phyloP scores from a whole-genome alignment of 92 coral and sea anemone genomes.

The Siderastrea radians region DNA sequence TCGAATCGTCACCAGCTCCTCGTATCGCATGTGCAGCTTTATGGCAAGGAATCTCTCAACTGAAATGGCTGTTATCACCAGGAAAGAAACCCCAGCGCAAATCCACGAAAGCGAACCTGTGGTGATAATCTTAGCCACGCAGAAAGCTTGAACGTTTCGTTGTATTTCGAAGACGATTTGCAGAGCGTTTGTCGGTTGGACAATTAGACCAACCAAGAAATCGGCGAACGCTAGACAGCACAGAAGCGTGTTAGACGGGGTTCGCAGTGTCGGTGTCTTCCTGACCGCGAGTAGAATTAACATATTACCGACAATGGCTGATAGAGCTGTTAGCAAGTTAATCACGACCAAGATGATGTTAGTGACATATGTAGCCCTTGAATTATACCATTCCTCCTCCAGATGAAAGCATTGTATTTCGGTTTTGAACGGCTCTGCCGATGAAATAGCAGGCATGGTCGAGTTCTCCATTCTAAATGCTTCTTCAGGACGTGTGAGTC shows the following conservation, averaged over 20 bases:
- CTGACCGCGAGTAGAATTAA: conserved; percentile 24
- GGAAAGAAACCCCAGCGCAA: conserved; percentile 45
- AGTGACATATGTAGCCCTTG: not conserved
- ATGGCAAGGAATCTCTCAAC: conserved; percentile 48
- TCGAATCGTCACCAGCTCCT: conserved; percentile 12
- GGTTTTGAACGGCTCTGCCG: not conserved
- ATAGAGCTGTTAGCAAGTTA: conserved; percentile 24
- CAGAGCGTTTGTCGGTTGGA: conserved; percentile 34
- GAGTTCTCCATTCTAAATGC: conserved; percentile 14
- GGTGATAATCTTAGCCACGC: conserved; percentile 26
- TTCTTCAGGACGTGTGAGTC: not conserved
- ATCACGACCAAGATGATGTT: conserved; percentile 15
- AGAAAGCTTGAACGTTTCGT: conserved; percentile 9
- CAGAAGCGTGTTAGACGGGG: conserved; percentile 41
- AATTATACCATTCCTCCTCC: conserved; percentile 24
- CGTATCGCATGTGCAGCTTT: conserved; percentile 29
- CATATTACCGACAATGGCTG: conserved; percentile 32
- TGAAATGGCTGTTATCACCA: conserved; percentile 43
- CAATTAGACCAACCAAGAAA: conserved; percentile 41
- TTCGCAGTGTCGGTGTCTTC: conserved; percentile 34
- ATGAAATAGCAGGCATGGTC: not conserved
- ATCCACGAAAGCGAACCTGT: conserved; percentile 39
- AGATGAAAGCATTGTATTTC: conserved; percentile 20
- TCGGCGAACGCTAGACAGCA: conserved; percentile 50
- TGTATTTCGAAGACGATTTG: conserved; percentile 40